Percentiles rank a stretch among this genome's conserved stretches.
phyloP scores from a whole-genome alignment of 2,888 invertebrate species.

The Trissolcus japonicus region DNA sequence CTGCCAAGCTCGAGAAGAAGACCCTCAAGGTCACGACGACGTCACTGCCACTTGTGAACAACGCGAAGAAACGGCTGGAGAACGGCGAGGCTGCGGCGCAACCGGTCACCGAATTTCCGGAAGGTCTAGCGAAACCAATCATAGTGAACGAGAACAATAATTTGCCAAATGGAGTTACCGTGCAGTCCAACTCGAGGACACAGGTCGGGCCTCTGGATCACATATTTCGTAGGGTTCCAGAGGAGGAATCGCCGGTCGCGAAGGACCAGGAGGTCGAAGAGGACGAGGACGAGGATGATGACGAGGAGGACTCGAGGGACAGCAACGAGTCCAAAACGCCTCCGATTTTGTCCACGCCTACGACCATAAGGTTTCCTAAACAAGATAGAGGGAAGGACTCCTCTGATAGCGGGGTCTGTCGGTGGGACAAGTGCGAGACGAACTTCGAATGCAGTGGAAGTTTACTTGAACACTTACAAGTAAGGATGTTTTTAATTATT shows the following conservation, averaged over 20 bases:
- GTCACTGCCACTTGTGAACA: slow-evolving; percentile 68
- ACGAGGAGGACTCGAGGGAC: slow-evolving; percentile 69
- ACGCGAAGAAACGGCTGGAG: slow-evolving; percentile 69
- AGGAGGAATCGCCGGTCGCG: slow-evolving; percentile 25
- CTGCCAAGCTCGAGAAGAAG: slow-evolving; percentile 78
- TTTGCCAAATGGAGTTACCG: slow-evolving; percentile 60
- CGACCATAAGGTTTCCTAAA: slow-evolving; percentile 87
- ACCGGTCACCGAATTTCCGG: slow-evolving; percentile 35
- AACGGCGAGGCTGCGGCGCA: slow-evolving; percentile 45
- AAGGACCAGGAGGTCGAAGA: slow-evolving; percentile 58
- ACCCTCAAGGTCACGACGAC: slow-evolving; percentile 77
- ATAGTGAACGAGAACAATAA: slow-evolving; percentile 73
- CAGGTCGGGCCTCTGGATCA: slow-evolving; percentile 54
- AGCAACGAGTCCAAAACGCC: slow-evolving; percentile 67
- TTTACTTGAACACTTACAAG: slow-evolving; percentile 92
- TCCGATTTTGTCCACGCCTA: slow-evolving; percentile 88
- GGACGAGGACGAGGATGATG: slow-evolving; percentile 72
- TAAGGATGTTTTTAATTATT: too few relatives aligned
- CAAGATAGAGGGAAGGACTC: slow-evolving; percentile 72
- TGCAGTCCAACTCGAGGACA: slow-evolving; percentile 66
- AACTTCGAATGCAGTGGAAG: slow-evolving; percentile 88
- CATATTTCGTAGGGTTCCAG: slow-evolving; percentile 55
- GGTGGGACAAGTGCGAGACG: slow-evolving; percentile 89
- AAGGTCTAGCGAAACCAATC: slow-evolving; percentile 38
- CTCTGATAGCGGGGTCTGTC: slow-evolving; percentile 80